These are phyloP conservation scores for Symphodus melops DNA, from an alignment of 2,113 vertebrate species.

Conservation along the genomic window DNA sequence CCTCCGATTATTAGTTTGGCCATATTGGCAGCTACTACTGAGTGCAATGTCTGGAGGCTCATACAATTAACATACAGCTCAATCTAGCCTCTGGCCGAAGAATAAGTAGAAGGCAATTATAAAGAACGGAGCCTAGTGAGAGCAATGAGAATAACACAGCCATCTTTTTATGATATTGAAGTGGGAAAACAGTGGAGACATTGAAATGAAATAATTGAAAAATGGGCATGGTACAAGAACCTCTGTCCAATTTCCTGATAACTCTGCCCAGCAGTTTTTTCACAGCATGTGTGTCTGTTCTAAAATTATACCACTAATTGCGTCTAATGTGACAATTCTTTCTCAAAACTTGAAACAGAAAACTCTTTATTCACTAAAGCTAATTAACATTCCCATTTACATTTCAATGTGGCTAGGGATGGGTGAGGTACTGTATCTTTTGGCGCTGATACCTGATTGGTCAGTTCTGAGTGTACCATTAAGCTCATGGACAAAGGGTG, in stretches of 20 bases:
- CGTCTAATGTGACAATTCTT: not conserved
- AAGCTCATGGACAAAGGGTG: no score
- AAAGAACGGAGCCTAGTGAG: conserved; percentile 45
- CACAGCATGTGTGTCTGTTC: not conserved
- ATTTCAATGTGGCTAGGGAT: not conserved
- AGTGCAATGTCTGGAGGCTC: conserved; percentile 51
- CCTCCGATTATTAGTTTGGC: conserved; percentile 50
- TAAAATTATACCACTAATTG: conserved; percentile 11
- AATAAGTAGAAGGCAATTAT: conserved; percentile 73
- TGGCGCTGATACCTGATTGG: no score
- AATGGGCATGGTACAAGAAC: conserved; percentile 38
- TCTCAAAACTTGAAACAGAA: not conserved
- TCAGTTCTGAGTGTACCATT: no score
- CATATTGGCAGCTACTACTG: conserved; percentile 47
- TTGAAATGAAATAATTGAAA: conserved; percentile 58
- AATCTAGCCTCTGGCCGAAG: conserved; percentile 57
- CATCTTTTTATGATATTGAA: conserved; percentile 52
- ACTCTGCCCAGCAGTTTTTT: not conserved
- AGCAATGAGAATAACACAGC: conserved; percentile 48
- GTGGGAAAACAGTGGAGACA: conserved; percentile 45
- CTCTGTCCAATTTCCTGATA: conserved; percentile 20
- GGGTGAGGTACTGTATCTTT: no score
- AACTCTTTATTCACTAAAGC: not conserved
- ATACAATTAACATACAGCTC: conserved; percentile 63
- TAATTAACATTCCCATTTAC: not conserved